phyloP scores from a whole-genome alignment of 92 coral and sea anemone genomes.

The Blastomussa wellsi region DNA sequence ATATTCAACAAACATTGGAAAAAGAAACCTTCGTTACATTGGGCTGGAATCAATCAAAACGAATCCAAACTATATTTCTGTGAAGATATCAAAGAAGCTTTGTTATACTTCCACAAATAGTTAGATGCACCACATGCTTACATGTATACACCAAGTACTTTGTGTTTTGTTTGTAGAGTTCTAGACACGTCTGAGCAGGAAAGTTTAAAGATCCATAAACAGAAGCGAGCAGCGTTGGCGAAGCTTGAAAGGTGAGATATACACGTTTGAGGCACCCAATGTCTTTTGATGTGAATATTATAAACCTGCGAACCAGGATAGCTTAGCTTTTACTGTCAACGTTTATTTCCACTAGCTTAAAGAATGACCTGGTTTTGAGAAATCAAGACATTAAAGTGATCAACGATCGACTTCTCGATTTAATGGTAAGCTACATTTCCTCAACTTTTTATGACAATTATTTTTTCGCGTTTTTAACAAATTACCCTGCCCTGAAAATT shows the following conservation, averaged over 20 bases:
- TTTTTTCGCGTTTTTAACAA: not conserved
- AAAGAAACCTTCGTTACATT: too few relatives aligned
- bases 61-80: too few relatives aligned
- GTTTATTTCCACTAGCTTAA: constrained; percentile 47
- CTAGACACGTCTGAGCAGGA: constrained; percentile 87
- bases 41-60: too few relatives aligned
- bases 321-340: not conserved
- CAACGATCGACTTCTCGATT: constrained; percentile 75
- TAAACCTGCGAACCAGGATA: not conserved
- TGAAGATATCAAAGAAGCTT: too few relatives aligned
- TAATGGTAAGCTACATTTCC: constrained; percentile 59
- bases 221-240: constrained; percentile 77
- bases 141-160: not conserved
- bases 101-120: too few relatives aligned
- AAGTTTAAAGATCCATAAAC: constrained; percentile 87
- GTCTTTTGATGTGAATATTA: not conserved
- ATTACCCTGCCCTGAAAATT: not conserved
- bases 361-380: constrained; percentile 74
- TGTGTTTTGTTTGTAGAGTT: constrained; percentile 46
- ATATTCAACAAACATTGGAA: too few relatives aligned
- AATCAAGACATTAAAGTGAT: constrained; percentile 81
- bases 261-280: not conserved
- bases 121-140: too few relatives aligned
- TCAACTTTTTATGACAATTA: not conserved
- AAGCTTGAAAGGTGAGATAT: constrained; percentile 78